Base-by-base conservation (phyloP, 2,888 invertebrate species). In the Andrena bucephala region DNA sequence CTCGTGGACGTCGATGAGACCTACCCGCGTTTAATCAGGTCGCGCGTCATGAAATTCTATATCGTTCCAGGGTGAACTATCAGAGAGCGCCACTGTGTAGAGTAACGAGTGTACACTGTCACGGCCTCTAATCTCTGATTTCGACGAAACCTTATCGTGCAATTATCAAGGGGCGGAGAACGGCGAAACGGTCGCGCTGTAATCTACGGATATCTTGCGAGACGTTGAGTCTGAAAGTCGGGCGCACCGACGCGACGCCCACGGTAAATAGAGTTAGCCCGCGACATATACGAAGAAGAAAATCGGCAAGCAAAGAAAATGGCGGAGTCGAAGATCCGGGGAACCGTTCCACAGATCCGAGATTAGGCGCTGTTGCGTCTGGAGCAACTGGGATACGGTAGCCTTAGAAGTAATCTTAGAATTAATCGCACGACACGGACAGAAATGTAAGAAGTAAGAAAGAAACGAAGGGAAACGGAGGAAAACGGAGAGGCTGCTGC, bases 101-200 rank as follows among this genome's bases (percentile, higher is more conserved):
- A 48, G 75, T 70, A 73, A 83, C 74, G 68, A 68, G 75, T 77
- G 74, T 75, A 75, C 77, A 73, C 82, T 50, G 65, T 42, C 48
- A 42, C 67, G 29, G 54, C 57, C 84, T 85, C 75, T 85, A 82
- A 85, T 85, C 85, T 83, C 79, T 68, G 76, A 79, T 85, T 87
- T 81, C 86, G 75, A 72, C 77, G 82, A 75, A 78, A 83, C 77
- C 78, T 87, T 78, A 86, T 87, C 83, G 77, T 69, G 73, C 79
- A 83, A 87, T 87, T 87, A 87, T 87, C 81, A 77, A 54, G 77
- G 48, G 73, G 29, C 50, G 67, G 80, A 13, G 52, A 57, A 74
- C 77, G 74, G 62, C 59, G 78, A 78, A 68, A 83, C 54, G 66
- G 71, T 68, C 60, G 31, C 73, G 54, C 79, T 85, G 79, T 87